phyloP scores from a whole-genome alignment of 2,888 invertebrate species.

The Saturnia pavonia region DNA sequence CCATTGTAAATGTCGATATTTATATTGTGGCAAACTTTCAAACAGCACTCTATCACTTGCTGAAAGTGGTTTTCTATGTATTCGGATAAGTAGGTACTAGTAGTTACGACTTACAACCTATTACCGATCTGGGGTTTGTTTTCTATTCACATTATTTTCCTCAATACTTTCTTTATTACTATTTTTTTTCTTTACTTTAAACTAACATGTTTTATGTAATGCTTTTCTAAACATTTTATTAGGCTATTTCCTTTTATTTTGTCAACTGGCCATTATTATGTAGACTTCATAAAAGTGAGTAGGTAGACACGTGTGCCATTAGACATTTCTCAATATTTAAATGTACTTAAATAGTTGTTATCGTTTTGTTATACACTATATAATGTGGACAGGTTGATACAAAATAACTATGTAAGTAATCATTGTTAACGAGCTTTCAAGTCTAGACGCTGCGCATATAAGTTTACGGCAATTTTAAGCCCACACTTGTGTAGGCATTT shows the following conservation, averaged over 20 bases:
- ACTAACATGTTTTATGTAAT: background rate
- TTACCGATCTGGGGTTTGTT: background rate
- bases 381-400: background rate
- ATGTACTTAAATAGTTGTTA: background rate
- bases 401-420: background rate
- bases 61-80: slow-evolving; percentile 57
- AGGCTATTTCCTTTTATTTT: background rate
- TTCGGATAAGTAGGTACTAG: slow-evolving; percentile 24
- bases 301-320: background rate
- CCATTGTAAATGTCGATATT: slow-evolving; percentile 13
- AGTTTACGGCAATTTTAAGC: background rate
- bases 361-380: background rate
- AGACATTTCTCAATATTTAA: no score
- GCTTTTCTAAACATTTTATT: background rate
- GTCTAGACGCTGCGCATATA: background rate
- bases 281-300: background rate
- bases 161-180: background rate
- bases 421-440: slow-evolving; percentile 6
- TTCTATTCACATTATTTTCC: background rate
- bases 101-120: background rate
- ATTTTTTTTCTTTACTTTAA: background rate
- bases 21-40: slow-evolving; percentile 15
- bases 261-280: background rate
- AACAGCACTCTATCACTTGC: slow-evolving; percentile 28
- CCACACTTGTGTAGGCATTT: slow-evolving; percentile 28